phyloP scores from a whole-genome alignment of 2,113 vertebrate genomes.

The Lutjanus erythropterus region DNA sequence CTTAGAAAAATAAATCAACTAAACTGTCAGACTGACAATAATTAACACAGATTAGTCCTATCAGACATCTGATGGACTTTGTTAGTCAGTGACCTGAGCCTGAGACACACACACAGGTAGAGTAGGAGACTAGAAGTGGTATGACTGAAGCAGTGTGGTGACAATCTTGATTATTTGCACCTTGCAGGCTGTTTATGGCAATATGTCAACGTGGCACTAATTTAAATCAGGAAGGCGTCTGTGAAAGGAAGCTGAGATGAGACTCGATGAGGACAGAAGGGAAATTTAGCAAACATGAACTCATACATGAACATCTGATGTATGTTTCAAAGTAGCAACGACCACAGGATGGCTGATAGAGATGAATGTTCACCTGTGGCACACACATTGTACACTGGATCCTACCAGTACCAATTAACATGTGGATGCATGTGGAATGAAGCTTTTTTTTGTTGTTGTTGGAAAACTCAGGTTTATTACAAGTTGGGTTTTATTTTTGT shows the following conservation, averaged over 20 bases:
- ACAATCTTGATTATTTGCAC: conserved; percentile 1
- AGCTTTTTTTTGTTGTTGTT: background rate
- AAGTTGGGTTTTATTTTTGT: background rate
- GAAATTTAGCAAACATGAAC: background rate
- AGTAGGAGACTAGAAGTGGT: too few relatives aligned
- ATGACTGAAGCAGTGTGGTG: background rate
- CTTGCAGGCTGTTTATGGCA: conserved; percentile 7
- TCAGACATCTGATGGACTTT: conserved; percentile 2
- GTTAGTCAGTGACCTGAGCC: background rate
- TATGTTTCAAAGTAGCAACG: background rate
- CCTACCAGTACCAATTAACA: background rate
- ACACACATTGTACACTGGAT: background rate
- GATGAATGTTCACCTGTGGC: background rate
- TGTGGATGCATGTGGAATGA: background rate
- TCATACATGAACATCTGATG: background rate
- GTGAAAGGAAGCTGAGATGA: background rate
- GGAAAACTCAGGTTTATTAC: background rate
- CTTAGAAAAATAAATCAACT: background rate
- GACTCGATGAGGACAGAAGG: background rate
- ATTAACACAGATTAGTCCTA: conserved; percentile 3
- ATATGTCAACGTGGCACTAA: background rate
- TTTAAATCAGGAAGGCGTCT: background rate
- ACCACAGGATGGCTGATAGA: background rate
- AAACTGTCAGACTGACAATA: background rate
- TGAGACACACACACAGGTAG: too few relatives aligned